Conservation (phyloP, 2,888 invertebrate genomes). For the Anodontia alba region DNA sequence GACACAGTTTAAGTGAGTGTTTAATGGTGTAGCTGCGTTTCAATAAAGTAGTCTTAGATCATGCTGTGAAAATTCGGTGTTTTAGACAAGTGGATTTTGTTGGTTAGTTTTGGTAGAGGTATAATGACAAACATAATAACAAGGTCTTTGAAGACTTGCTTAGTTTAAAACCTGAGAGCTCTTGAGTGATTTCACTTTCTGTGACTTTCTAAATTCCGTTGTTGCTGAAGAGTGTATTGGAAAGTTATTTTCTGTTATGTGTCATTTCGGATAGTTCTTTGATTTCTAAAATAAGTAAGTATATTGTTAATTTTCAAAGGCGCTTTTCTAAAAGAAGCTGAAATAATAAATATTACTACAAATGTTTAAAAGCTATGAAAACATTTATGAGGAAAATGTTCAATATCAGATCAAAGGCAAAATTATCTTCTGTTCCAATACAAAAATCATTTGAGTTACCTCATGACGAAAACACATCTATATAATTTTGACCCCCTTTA, state of each 20-base stretch:
- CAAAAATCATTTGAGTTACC: too few species aligned
- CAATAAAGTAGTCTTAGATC: not conserved
- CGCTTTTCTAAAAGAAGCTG: too few species aligned
- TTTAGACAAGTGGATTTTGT: slow-evolving; percentile 15
- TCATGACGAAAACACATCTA: too few species aligned
- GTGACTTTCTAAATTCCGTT: not conserved
- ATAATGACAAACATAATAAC: not conserved
- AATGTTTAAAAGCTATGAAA: too few species aligned
- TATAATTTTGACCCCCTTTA: too few species aligned
- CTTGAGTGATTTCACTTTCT: not conserved
- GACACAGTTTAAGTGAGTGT: slow-evolving; percentile 16
- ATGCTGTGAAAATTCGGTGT: slow-evolving; percentile 11
- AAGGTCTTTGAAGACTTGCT: not conserved
- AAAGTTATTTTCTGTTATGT: not conserved
- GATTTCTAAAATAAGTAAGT: too few species aligned
- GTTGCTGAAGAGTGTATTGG: not conserved
- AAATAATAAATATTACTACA: too few species aligned
- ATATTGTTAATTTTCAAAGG: too few species aligned
- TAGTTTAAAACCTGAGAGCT: not conserved
- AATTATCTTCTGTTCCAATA: too few species aligned
- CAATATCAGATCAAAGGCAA: too few species aligned
- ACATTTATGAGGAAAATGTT: too few species aligned
- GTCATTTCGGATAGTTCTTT: too few species aligned
- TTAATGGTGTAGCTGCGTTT: slow-evolving; percentile 7
- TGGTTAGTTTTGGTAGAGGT: slow-evolving; percentile 3